Conservation (phyloP, 2,888 invertebrate species). For the Saturnia pavonia region DNA sequence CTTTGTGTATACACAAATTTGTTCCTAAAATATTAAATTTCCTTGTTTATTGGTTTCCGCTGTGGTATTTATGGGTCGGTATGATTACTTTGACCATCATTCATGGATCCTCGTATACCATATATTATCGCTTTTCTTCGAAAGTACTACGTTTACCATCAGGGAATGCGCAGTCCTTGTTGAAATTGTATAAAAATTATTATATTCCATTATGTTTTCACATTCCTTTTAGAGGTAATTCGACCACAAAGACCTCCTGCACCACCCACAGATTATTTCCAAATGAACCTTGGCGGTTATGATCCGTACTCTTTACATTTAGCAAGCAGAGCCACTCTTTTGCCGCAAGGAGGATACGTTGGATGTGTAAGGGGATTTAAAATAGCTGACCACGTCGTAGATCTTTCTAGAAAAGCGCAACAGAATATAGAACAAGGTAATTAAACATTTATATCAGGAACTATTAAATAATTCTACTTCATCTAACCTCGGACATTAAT, state of each 20-base stretch:
- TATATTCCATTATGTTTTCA: neutral
- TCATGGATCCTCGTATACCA: too few species aligned
- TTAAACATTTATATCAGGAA: neutral
- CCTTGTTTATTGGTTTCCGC: too few species aligned
- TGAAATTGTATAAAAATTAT: neutral
- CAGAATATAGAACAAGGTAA: slow-evolving; percentile 86
- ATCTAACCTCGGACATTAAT: neutral
- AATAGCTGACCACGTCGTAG: slow-evolving; percentile 90
- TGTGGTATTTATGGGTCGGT: too few species aligned
- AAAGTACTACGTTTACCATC: neutral
- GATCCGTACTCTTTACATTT: slow-evolving; percentile 87
- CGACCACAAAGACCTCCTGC: slow-evolving; percentile 94
- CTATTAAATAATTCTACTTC: neutral
- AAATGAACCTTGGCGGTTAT: slow-evolving; percentile 93
- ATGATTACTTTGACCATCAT: neutral
- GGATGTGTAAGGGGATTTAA: slow-evolving; percentile 94
- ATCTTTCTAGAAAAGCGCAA: slow-evolving; percentile 87
- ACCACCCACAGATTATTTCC: slow-evolving; percentile 94
- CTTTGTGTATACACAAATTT: too few species aligned
- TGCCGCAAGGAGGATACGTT: slow-evolving; percentile 87
- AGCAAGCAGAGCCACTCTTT: slow-evolving; percentile 57
- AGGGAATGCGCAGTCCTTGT: neutral
- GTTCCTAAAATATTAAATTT: too few species aligned
- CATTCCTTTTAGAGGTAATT: slow-evolving; percentile 85
- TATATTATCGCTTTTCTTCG: neutral